Percentiles rank a stretch among this genome's conserved stretches.
Evolutionary conservation across 2,888 invertebrate genomes (phyloP).

Genomic region (Nemapogon koenigi): DNA sequence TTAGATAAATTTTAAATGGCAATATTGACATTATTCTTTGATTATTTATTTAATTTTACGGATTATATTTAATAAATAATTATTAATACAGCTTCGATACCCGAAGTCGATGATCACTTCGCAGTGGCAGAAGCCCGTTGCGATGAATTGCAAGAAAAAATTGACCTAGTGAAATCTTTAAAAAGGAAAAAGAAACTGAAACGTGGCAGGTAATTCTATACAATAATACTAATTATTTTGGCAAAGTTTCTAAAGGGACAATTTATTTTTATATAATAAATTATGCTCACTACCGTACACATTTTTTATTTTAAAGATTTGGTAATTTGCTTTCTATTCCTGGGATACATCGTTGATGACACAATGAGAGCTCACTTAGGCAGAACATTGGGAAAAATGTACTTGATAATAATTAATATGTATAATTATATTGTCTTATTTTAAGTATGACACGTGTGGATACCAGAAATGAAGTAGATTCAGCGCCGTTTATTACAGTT

Average conservation of each 20-base stretch:
- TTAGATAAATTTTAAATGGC: background rate
- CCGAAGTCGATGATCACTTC: constrained; percentile 47
- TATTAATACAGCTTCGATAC: constrained; percentile 33
- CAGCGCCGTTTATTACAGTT: constrained; percentile 36
- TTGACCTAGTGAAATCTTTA: constrained; percentile 41
- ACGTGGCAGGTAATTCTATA: constrained; percentile 36
- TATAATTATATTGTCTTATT: constrained; percentile 9
- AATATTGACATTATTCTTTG: background rate
- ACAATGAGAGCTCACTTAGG: too few species aligned
- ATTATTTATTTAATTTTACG: too few species aligned
- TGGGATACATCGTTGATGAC: too few species aligned
- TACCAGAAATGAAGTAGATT: constrained; percentile 23
- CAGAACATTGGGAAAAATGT: background rate
- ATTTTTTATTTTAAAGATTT: too few species aligned
- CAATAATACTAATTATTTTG: background rate
- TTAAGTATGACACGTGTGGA: constrained; percentile 42
- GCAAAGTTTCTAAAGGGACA: background rate
- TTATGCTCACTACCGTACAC: too few species aligned
- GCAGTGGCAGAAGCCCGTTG: constrained; percentile 43
- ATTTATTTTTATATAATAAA: too few species aligned
- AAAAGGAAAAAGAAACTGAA: constrained; percentile 46
- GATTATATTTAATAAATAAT: background rate
- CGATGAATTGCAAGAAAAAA: constrained; percentile 45
- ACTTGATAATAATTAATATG: constrained; percentile 1
- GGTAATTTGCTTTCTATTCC: too few species aligned